Conservation (phyloP, 2,888 invertebrate species). For the Boloria selene region DNA sequence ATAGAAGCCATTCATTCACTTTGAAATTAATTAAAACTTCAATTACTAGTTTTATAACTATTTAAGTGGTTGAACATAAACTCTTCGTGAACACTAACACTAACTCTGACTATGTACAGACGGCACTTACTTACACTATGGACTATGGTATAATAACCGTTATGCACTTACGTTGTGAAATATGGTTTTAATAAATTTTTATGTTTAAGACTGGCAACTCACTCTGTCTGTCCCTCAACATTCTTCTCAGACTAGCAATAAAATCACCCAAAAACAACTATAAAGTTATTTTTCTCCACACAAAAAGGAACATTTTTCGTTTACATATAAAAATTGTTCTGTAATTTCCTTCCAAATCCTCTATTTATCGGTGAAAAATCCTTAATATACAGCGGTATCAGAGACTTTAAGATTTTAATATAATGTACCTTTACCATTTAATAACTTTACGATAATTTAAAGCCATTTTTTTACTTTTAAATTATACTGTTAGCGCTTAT, state of each 20-base stretch:
- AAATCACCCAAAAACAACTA: no score
- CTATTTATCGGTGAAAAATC: no score
- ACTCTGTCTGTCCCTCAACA: not conserved
- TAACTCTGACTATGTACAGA: slow-evolving; percentile 5
- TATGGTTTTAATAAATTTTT: slow-evolving; percentile 18
- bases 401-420: no score
- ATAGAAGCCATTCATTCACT: not conserved
- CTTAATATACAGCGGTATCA: no score
- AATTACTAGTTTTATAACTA: slow-evolving; percentile 15
- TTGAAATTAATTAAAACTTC: slow-evolving; percentile 20
- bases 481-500: no score
- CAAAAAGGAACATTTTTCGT: no score
- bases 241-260: not conserved
- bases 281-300: no score
- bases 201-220: not conserved
- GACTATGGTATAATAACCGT: not conserved
- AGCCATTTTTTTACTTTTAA: no score
- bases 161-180: slow-evolving; percentile 16
- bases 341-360: no score
- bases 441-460: no score
- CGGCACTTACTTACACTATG: slow-evolving; percentile 13
- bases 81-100: slow-evolving; percentile 14
- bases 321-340: no score
- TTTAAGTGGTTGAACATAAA: slow-evolving; percentile 21
- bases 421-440: no score